Conservation (phyloP, 2,888 invertebrate genomes). For the Spodoptera littoralis region DNA sequence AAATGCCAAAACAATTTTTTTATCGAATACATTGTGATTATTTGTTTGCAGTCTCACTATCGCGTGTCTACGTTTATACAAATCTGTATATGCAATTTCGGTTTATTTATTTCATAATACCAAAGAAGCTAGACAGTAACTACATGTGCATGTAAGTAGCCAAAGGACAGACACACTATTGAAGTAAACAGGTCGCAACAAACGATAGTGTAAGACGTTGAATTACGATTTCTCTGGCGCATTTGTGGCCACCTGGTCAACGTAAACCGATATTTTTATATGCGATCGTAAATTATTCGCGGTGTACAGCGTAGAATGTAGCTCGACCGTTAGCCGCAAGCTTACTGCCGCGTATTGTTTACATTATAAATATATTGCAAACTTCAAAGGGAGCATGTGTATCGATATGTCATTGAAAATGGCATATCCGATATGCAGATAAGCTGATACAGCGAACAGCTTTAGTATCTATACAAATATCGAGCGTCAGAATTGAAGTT, state of each 20-base stretch:
- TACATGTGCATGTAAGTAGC: neutral
- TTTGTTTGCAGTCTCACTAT: neutral
- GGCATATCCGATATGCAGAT: conserved; percentile 34
- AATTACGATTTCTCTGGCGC: conserved; percentile 24
- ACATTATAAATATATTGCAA: conserved; percentile 52
- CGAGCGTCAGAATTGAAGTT: neutral
- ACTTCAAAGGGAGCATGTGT: conserved; percentile 57
- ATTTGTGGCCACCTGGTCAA: conserved; percentile 52
- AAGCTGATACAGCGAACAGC: conserved; percentile 27
- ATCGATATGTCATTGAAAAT: conserved; percentile 46
- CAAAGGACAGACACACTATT: neutral
- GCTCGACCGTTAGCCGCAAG: conserved; percentile 43
- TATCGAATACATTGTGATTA: conserved; percentile 9
- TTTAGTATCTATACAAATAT: conserved; percentile 18
- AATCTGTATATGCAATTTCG: too few relatives aligned
- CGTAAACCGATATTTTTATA: conserved; percentile 64
- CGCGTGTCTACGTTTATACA: too few relatives aligned
- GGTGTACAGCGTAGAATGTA: conserved; percentile 51
- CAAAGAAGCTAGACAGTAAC: too few relatives aligned
- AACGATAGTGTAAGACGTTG: conserved; percentile 29
- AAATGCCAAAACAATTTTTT: conserved; percentile 7
- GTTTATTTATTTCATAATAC: too few relatives aligned
- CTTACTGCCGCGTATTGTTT: conserved; percentile 45
- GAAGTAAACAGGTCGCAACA: conserved; percentile 3
- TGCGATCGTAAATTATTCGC: conserved; percentile 67